Conservation (phyloP, 1,140 invertebrate genomes). For the Aphaenogaster floridana region DNA sequence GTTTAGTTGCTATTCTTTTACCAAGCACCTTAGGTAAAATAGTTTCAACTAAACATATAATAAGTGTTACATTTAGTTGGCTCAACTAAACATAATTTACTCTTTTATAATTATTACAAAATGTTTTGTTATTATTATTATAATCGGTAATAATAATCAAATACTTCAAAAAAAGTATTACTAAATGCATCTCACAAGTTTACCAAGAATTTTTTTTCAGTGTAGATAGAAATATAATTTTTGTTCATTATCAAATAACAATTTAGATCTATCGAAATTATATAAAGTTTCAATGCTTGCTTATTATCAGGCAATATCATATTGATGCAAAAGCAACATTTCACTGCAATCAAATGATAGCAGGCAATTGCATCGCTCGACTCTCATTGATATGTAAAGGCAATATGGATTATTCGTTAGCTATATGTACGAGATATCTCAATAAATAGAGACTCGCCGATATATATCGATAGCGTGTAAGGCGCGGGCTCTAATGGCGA, state of each 20-base stretch:
- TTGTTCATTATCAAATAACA: not conserved
- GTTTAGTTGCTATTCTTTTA: no score
- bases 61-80: no score
- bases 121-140: no score
- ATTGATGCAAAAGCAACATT: slow-evolving; percentile 11
- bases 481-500: not conserved
- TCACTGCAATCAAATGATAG: not conserved
- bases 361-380: not conserved
- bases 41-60: no score
- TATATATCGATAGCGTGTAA: slow-evolving; percentile 28
- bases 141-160: no score
- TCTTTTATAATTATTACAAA: no score
- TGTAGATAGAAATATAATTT: not conserved
- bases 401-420: slow-evolving; percentile 25
- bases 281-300: not conserved
- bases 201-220: no score
- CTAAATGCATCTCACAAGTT: no score
- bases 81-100: no score
- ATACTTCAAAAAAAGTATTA: no score
- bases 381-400: slow-evolving; percentile 22
- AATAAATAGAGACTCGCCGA: not conserved
- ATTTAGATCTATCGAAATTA: not conserved
- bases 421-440: not conserved
- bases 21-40: no score
- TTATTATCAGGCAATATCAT: not conserved